phyloP scores from a whole-genome alignment of 2,797 vertebrate genomes.

The Tinamus major region DNA sequence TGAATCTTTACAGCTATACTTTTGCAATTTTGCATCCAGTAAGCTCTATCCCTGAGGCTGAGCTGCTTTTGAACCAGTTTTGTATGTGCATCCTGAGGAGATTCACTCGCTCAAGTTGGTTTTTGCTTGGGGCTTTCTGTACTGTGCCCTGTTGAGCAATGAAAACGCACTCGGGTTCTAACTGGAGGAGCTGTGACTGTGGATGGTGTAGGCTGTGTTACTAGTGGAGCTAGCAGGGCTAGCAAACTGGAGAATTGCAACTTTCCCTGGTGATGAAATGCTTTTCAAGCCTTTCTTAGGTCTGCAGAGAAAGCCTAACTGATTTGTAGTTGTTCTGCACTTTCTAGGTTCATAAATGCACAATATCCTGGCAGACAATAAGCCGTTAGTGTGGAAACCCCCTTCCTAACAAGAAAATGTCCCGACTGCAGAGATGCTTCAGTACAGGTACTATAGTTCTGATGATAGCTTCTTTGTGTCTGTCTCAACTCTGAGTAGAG shows the following conservation, averaged over 20 bases:
- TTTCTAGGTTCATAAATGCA: not conserved
- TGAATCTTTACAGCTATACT: not conserved
- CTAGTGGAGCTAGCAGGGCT: not conserved
- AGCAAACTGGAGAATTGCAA: not conserved
- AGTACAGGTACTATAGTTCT: not conserved
- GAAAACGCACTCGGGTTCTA: accelerated
- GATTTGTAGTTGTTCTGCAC: not conserved
- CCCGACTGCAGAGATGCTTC: not conserved
- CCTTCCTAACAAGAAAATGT: not conserved
- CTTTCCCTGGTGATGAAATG: not conserved
- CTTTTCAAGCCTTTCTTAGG: not conserved
- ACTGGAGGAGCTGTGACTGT: not conserved
- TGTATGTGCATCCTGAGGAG: not conserved
- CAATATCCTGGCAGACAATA: not conserved
- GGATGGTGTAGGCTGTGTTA: not conserved
- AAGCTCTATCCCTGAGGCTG: not conserved
- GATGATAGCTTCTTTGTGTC: not conserved
- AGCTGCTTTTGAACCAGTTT: not conserved
- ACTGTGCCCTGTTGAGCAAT: not conserved
- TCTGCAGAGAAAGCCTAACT: conserved; percentile 13
- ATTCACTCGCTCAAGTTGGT: not conserved
- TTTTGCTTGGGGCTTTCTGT: not conserved
- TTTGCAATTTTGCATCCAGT: not conserved
- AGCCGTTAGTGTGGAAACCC: not conserved
- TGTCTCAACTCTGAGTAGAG: not conserved